phyloP scores from a whole-genome alignment of 2,113 vertebrate genomes.

The Sylvilagus bachmani region DNA sequence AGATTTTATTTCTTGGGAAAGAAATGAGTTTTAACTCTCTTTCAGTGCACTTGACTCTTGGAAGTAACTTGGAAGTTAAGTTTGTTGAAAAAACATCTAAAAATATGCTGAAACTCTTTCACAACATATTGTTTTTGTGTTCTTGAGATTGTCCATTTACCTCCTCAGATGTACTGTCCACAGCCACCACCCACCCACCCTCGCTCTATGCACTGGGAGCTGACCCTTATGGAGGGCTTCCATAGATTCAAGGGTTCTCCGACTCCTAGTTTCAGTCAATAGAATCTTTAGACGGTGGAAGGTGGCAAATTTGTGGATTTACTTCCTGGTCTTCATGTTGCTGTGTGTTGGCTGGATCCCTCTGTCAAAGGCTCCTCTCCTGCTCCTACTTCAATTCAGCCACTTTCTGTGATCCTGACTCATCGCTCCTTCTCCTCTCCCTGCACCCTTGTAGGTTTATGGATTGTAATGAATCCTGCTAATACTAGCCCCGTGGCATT shows the following conservation, averaged over 20 bases:
- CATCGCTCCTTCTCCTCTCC: neutral
- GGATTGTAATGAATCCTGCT: neutral
- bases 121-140: neutral
- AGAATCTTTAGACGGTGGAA: neutral
- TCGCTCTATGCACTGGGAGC: neutral
- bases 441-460: neutral
- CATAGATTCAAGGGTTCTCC: neutral
- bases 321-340: neutral
- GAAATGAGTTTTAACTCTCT: constrained; percentile 56
- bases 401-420: neutral
- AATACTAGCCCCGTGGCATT: neutral
- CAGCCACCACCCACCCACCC: neutral
- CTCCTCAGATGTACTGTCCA: neutral
- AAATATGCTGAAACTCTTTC: neutral
- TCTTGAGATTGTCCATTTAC: constrained; percentile 13
- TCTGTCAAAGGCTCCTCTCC: neutral
- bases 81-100: constrained; percentile 42
- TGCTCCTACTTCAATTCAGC: neutral
- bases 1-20: constrained; percentile 71
- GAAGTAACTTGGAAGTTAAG: constrained; percentile 34
- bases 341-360: neutral
- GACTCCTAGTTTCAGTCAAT: neutral
- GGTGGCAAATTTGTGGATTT: neutral
- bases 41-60: constrained; percentile 53
- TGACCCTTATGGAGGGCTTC: neutral